Evolutionary conservation across 2,888 invertebrate species (phyloP).

Genomic region (Macrosoma leucophasiata): DNA sequence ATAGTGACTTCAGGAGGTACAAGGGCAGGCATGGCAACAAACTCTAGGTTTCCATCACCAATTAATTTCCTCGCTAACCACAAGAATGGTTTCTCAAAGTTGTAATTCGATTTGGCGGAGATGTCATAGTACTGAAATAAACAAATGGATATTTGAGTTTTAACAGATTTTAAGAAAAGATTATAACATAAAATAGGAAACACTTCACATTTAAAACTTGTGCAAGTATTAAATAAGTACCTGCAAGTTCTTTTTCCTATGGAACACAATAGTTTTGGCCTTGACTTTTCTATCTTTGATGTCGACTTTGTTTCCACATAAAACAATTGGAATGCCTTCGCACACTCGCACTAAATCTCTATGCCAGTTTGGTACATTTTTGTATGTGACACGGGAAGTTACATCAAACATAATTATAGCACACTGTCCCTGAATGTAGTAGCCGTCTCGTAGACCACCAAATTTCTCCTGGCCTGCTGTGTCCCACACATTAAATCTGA

Average conservation of each 20-base stretch:
- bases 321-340: slow-evolving; percentile 99
- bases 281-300: slow-evolving; percentile 99
- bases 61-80: slow-evolving; percentile 99
- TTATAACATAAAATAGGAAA: not conserved
- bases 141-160: not conserved
- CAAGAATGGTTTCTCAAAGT: slow-evolving; percentile 99
- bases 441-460: slow-evolving; percentile 98
- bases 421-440: slow-evolving; percentile 98
- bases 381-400: slow-evolving; percentile 99
- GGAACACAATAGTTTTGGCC: slow-evolving; percentile 99
- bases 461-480: slow-evolving; percentile 99
- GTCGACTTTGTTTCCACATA: slow-evolving; percentile 99
- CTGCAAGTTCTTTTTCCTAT: slow-evolving; percentile 99
- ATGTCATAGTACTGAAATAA: slow-evolving; percentile 98
- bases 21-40: slow-evolving; percentile 99
- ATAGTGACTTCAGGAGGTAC: slow-evolving; percentile 98
- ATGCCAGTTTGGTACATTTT: slow-evolving; percentile 99
- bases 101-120: slow-evolving; percentile 99
- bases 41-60: slow-evolving; percentile 99
- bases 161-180: not conserved
- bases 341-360: slow-evolving; percentile 99
- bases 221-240: too few relatives aligned
- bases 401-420: slow-evolving; percentile 99
- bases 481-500: slow-evolving; percentile 99
- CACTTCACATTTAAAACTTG: too few relatives aligned